These are phyloP conservation scores for Artibeus jamaicensis DNA, from an alignment of 2,797 vertebrate species.

Conservation along the genomic window DNA sequence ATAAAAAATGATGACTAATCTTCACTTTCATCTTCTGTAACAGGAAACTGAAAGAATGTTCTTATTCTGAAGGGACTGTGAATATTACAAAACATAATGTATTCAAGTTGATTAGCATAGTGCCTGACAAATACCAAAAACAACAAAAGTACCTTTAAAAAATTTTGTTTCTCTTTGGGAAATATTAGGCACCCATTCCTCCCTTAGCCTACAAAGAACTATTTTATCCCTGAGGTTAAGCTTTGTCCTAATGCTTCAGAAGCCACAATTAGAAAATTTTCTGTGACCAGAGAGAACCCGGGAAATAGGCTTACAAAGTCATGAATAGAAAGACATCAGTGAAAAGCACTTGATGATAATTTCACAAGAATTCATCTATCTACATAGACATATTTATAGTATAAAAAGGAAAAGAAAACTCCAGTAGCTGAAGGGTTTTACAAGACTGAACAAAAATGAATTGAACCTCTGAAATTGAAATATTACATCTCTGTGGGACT, in stretches of 20 bases:
- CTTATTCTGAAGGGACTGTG: neutral
- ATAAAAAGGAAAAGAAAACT: neutral
- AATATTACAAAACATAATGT: neutral
- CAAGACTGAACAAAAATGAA: neutral
- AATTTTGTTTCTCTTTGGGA: neutral
- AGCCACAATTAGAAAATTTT: neutral
- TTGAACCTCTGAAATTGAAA: neutral
- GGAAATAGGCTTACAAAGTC: neutral
- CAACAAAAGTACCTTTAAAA: neutral
- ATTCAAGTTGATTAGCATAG: neutral
- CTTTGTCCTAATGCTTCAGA: neutral
- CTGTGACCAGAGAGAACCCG: neutral
- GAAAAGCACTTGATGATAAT: neutral
- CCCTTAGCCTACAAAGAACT: neutral
- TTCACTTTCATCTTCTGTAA: neutral
- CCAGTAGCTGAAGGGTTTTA: neutral
- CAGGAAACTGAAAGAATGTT: neutral
- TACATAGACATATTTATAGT: neutral
- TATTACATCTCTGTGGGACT: neutral
- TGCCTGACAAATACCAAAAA: neutral
- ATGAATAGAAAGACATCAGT: neutral
- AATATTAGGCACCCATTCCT: neutral
- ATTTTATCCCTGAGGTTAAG: neutral
- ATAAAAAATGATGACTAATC: neutral
- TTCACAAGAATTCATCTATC: neutral